Evolutionary conservation across 1,140 invertebrate species (phyloP).

Genomic region (Drosophila guanche): DNA sequence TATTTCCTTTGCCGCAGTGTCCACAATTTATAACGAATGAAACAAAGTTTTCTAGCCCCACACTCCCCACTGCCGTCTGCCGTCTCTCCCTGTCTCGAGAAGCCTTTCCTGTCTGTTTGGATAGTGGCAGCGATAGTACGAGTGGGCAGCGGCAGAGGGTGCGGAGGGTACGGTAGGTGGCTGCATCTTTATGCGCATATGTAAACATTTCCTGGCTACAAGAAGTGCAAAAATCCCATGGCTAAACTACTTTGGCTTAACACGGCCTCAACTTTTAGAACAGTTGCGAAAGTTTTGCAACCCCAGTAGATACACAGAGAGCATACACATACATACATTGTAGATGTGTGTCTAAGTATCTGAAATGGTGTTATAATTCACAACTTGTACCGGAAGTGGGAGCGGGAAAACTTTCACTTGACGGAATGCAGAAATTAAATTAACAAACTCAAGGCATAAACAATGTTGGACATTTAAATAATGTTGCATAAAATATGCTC

Average conservation of each 20-base stretch:
- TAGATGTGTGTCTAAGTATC: slow-evolving; percentile 24
- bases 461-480: neutral
- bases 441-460: slow-evolving; percentile 8
- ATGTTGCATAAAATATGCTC: neutral
- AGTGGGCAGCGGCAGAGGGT: neutral
- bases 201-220: slow-evolving; percentile 69
- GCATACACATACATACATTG: slow-evolving; percentile 19
- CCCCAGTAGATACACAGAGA: neutral
- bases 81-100: slow-evolving; percentile 3
- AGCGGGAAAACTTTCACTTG: slow-evolving; percentile 51
- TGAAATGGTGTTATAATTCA: slow-evolving; percentile 70
- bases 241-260: slow-evolving; percentile 60
- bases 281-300: slow-evolving; percentile 41
- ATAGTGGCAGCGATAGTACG: neutral
- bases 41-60: slow-evolving; percentile 49
- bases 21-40: slow-evolving; percentile 67
- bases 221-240: slow-evolving; percentile 68
- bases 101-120: neutral
- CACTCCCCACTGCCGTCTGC: neutral
- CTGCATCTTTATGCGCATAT: slow-evolving; percentile 76
- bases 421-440: slow-evolving; percentile 54
- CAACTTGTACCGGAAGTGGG: slow-evolving; percentile 39
- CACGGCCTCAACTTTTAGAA: slow-evolving; percentile 37
- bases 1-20: slow-evolving; percentile 53
- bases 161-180: neutral